Evolutionary conservation across 2,888 invertebrate genomes (phyloP).

Genomic region (Erebia ligea): DNA sequence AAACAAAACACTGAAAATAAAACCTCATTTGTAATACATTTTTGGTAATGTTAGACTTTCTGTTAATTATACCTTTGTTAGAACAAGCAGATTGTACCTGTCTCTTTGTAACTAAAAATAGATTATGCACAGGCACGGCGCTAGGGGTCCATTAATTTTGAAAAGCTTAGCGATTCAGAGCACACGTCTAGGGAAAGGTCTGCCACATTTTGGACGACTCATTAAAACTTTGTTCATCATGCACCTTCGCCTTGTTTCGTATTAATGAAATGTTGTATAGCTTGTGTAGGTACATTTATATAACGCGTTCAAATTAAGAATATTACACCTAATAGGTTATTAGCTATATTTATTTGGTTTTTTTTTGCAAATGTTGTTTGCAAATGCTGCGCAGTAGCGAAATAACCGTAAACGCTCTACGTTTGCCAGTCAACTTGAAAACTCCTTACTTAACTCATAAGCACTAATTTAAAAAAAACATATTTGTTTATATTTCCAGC

Average conservation of each 20-base stretch:
- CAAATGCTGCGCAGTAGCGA: no score
- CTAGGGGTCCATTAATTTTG: slow-evolving; percentile 35
- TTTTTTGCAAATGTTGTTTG: no score
- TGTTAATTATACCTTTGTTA: slow-evolving; percentile 1
- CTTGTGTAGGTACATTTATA: no score
- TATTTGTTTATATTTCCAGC: no score
- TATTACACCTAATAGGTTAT: no score
- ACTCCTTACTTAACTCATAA: no score
- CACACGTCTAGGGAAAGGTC: slow-evolving; percentile 16
- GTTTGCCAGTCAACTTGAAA: no score
- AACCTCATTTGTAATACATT: background rate
- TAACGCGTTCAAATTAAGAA: no score
- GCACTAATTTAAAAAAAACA: no score
- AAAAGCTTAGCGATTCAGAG: slow-evolving; percentile 20
- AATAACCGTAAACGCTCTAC: no score
- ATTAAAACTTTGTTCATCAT: slow-evolving; percentile 27
- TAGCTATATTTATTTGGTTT: no score
- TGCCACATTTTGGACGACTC: slow-evolving; percentile 10
- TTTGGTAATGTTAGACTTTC: background rate
- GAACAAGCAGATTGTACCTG: background rate
- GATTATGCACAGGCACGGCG: slow-evolving; percentile 20
- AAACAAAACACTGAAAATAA: no score
- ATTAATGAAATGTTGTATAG: background rate
- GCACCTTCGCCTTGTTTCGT: slow-evolving; percentile 4
- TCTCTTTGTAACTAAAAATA: slow-evolving; percentile 1